Conservation (phyloP, 2,113 vertebrate species). For the Nothoprocta pentlandii region DNA sequence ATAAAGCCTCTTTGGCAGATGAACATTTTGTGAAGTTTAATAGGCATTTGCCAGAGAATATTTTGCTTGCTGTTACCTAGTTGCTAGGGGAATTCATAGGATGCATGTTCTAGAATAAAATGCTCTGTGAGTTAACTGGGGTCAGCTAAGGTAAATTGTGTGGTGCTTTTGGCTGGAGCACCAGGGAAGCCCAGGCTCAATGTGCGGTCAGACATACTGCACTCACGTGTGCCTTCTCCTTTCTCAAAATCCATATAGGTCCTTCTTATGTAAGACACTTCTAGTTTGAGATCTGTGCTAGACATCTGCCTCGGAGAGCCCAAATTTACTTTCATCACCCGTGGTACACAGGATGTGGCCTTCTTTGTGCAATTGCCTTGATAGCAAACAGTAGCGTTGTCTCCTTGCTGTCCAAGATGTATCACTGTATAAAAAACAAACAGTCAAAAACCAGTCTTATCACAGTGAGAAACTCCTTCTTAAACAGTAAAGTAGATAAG, state of each 20-base stretch:
- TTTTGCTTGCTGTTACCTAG: constrained; percentile 50
- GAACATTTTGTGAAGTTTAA: constrained; percentile 65
- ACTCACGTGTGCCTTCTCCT: neutral
- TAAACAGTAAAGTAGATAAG: neutral
- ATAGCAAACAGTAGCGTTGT: neutral
- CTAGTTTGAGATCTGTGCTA: neutral
- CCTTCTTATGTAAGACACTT: neutral
- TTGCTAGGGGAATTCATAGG: constrained; percentile 59
- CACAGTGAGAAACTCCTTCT: neutral
- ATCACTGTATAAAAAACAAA: neutral
- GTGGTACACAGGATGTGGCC: neutral
- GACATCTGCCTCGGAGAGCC: neutral
- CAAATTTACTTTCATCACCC: neutral
- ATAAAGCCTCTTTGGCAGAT: constrained; percentile 58
- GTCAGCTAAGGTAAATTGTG: constrained; percentile 53
- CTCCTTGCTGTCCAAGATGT: neutral
- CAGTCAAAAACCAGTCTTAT: neutral
- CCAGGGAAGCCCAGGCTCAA: neutral
- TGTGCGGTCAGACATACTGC: neutral
- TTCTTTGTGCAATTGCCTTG: neutral
- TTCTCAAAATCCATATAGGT: accelerated
- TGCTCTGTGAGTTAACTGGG: constrained; percentile 20
- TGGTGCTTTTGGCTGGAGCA: neutral
- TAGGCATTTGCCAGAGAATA: constrained; percentile 56
- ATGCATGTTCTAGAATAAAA: constrained; percentile 55